These are phyloP conservation scores for Camponotus pennsylvanicus DNA, from an alignment of 1,140 invertebrate genomes.

Conservation along the genomic window DNA sequence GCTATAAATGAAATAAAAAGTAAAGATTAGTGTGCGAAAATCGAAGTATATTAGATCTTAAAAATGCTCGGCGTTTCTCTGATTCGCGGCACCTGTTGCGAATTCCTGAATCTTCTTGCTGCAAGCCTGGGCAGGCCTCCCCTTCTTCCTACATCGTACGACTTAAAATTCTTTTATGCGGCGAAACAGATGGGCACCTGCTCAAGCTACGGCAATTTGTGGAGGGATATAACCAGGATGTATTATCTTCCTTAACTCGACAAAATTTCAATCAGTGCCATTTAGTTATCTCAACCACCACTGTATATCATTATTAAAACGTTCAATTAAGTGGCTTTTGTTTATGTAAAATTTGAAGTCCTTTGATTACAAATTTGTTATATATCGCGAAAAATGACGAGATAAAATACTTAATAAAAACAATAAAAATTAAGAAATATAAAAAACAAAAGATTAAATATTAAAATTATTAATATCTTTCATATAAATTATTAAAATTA, in stretches of 20 bases:
- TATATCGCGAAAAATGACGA: not conserved
- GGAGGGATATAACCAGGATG: slow-evolving; percentile 53
- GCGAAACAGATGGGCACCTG: slow-evolving; percentile 75
- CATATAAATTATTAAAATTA: not conserved
- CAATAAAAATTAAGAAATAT: not conserved
- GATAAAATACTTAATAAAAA: not conserved
- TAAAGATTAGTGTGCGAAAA: slow-evolving; percentile 5
- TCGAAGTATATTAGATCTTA: not conserved
- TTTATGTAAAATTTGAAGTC: not conserved
- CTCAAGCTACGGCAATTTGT: slow-evolving; percentile 70
- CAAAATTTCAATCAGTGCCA: slow-evolving; percentile 58
- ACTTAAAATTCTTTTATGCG: slow-evolving; percentile 57
- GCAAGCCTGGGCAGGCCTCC: slow-evolving; percentile 15
- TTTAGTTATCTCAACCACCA: slow-evolving; percentile 56
- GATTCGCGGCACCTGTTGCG: slow-evolving; percentile 75
- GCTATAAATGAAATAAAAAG: not conserved
- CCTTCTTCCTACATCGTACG: slow-evolving; percentile 36
- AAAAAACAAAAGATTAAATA: too few species aligned
- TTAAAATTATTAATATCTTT: too few species aligned
- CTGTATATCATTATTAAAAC: slow-evolving; percentile 28
- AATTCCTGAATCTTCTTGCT: slow-evolving; percentile 55
- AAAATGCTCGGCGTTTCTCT: slow-evolving; percentile 15
- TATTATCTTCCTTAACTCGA: slow-evolving; percentile 61
- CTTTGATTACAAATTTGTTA: not conserved
- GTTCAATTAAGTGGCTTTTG: slow-evolving; percentile 24